Conservation (phyloP, 2,113 vertebrate species). For the Chrysemys picta region DNA sequence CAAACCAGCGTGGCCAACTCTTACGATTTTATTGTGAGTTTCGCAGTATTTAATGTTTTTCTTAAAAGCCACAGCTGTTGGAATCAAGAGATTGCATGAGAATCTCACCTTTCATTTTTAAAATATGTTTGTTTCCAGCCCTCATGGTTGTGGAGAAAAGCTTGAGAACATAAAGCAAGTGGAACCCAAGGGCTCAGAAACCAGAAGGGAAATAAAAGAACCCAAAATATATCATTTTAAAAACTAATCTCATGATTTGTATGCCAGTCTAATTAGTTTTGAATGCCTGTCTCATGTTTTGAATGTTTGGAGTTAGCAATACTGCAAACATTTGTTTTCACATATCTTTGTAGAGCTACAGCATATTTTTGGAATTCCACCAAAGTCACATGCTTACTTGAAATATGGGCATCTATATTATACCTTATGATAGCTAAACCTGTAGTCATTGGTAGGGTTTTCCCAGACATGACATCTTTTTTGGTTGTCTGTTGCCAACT, state of each 20-base stretch:
- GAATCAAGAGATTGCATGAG: background rate
- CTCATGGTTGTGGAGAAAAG: background rate
- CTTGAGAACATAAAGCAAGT: background rate
- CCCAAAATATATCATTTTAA: background rate
- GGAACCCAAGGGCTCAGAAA: background rate
- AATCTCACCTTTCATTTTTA: background rate
- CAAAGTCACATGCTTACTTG: background rate
- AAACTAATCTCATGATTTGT: background rate
- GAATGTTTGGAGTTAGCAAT: background rate
- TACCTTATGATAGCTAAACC: background rate
- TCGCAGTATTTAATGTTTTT: background rate
- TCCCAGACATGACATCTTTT: background rate
- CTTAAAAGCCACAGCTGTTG: background rate
- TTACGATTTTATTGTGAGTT: fast-evolving
- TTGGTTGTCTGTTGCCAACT: background rate
- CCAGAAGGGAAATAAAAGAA: background rate
- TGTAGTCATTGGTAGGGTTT: background rate
- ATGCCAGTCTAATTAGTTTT: background rate
- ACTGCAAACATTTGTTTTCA: background rate
- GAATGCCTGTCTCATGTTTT: background rate
- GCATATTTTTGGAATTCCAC: background rate
- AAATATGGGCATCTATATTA: background rate
- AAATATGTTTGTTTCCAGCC: background rate
- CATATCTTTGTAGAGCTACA: background rate
- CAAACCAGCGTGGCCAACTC: fast-evolving